phyloP scores from a whole-genome alignment of 2,113 vertebrate species.

The Strix uralensis region DNA sequence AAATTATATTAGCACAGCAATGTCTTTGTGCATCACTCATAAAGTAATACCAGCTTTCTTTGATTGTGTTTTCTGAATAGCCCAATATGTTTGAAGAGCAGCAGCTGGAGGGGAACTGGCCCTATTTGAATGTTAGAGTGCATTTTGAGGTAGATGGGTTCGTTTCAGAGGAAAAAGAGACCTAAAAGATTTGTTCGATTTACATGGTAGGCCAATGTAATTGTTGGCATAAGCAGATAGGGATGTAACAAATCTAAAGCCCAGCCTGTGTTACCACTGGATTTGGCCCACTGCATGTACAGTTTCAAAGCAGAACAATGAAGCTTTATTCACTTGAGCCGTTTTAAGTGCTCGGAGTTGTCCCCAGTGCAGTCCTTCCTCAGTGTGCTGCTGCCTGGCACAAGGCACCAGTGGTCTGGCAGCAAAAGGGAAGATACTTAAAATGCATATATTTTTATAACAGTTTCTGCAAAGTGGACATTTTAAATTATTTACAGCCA shows the following conservation, averaged over 20 bases:
- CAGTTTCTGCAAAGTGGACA: not conserved
- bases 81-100: not conserved
- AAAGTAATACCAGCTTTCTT: not conserved
- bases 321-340: not conserved
- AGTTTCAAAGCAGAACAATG: not conserved
- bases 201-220: not conserved
- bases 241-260: not conserved
- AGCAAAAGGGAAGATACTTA: not conserved
- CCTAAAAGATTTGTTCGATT: not conserved
- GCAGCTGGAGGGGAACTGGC: not conserved
- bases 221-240: not conserved
- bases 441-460: not conserved
- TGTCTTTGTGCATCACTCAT: not conserved
- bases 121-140: not conserved
- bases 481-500: not conserved
- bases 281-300: not conserved
- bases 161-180: not conserved
- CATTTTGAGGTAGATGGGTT: not conserved
- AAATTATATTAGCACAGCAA: not conserved
- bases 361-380: not conserved
- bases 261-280: not conserved
- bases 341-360: not conserved
- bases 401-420: fast-evolving
- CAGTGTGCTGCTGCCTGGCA: not conserved
- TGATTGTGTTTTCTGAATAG: slow-evolving; percentile 9